Conservation (phyloP, 2,797 vertebrate genomes). For the Macrochelys suwanniensis region DNA sequence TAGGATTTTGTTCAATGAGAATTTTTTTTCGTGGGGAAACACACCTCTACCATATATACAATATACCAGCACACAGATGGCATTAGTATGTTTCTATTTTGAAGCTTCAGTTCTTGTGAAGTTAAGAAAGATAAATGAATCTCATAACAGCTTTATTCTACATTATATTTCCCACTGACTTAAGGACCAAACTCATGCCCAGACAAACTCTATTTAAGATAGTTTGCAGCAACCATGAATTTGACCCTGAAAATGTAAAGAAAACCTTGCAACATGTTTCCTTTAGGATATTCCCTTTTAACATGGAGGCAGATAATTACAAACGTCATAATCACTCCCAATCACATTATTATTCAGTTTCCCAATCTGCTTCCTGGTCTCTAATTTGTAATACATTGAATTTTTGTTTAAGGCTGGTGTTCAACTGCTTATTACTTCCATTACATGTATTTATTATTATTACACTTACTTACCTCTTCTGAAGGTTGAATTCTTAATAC, state of each 20-base stretch:
- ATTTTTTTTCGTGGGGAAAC: not conserved
- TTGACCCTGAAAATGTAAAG: not conserved
- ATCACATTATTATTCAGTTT: not conserved
- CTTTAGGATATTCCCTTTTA: not conserved
- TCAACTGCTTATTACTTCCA: not conserved
- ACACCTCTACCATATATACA: not conserved
- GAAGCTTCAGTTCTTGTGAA: not conserved
- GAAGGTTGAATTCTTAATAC: not conserved
- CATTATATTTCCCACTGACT: not conserved
- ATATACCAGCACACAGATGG: not conserved
- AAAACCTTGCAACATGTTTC: not conserved
- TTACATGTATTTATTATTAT: not conserved
- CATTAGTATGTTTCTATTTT: not conserved
- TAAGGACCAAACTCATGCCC: not conserved
- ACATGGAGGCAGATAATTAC: not conserved
- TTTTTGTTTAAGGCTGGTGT: not conserved
- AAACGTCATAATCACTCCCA: not conserved
- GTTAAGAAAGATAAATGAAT: not conserved
- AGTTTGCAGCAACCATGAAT: not conserved
- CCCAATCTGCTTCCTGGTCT: not conserved
- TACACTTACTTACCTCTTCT: not conserved
- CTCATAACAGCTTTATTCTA: not conserved
- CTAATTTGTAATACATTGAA: not conserved
- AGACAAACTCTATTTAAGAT: not conserved
- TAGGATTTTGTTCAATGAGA: not conserved